Evolutionary conservation across 2,797 vertebrate genomes (phyloP), one percentile per base, ranked within the genome.

Genomic region (Sitta carolinensis): DNA sequence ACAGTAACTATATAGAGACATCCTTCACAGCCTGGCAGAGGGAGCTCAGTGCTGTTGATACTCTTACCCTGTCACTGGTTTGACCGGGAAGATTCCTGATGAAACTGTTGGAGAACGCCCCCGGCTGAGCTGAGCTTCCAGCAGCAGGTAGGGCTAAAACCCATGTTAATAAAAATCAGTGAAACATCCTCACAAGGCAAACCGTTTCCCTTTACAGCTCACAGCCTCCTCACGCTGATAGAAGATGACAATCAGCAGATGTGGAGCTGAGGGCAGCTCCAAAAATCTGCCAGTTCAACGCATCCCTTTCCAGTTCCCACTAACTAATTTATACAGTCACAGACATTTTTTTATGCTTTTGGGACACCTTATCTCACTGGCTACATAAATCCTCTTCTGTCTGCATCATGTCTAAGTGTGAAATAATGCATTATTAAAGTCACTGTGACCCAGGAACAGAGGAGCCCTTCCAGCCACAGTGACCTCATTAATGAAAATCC

Each of bases 191-290:
- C 80, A 51, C 66, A 63, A 94, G 81, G 84, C 59, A 96, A 78
- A 84, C 77, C 51, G 55, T 38, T 61, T 82, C 74, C 81, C 75
- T 87, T 89, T 69, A 43, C 70, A 89, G 89, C 87, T 93, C 86
- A 26, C 72, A 73, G 81, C 51, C 92, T 87, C 81, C 84, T 93
- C 30, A 2, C 1, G 8, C 92, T 74, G 78, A 84, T 70, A 30
- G 63, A 47, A 61, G 74, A 76, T 92, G 94, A 93, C 85, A 90
- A 82, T 79, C 86, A 36, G 67, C 96, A 96, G 94, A 90, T 95
- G 96, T 89, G 78, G 74, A 88, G 90, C 66, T 84, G 58, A 75
- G 67, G 40, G 80, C 66, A 62, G 86, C 51, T 92, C 86, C 86
- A 82, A 38, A 81, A 73, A 69, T 8, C 95, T 93, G 62, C 58